Percentiles rank a stretch among this genome's conserved stretches.
These are phyloP conservation scores for Tympanoctomys barrerae DNA, from an alignment of 2,797 vertebrate genomes.

Conservation along the genomic window DNA sequence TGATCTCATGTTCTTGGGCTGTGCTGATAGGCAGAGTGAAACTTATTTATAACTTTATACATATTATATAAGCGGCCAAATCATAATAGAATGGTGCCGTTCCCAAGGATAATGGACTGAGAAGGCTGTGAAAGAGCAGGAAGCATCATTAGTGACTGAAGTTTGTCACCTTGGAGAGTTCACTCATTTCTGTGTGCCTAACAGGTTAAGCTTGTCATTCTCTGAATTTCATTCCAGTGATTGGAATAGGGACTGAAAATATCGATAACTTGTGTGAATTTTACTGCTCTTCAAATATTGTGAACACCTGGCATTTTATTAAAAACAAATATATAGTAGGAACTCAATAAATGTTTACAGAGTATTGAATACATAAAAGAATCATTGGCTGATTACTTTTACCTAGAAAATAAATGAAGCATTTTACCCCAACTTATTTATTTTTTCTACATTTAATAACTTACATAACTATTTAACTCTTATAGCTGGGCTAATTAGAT, in stretches of 20 bases:
- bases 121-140: not conserved
- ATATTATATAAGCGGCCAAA: not conserved
- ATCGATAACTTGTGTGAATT: constrained; percentile 59
- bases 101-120: not conserved
- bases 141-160: not conserved
- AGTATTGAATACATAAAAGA: not conserved
- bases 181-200: not conserved
- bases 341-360: constrained; percentile 30
- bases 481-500: not conserved
- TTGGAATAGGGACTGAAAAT: constrained; percentile 28
- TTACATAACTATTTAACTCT: constrained; percentile 7
- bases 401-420: constrained; percentile 50
- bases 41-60: not conserved
- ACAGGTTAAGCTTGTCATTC: not conserved
- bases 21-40: not conserved
- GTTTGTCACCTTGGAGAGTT: not conserved
- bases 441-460: not conserved
- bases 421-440: not conserved
- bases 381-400: constrained; percentile 22
- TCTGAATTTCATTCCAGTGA: constrained; percentile 41
- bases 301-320: constrained; percentile 66
- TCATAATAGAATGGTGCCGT: not conserved
- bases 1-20: not conserved
- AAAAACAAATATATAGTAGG: constrained; percentile 51
- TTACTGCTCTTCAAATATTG: constrained; percentile 58